phyloP scores from a whole-genome alignment of 2,888 invertebrate species.

The Sesia apiformis region DNA sequence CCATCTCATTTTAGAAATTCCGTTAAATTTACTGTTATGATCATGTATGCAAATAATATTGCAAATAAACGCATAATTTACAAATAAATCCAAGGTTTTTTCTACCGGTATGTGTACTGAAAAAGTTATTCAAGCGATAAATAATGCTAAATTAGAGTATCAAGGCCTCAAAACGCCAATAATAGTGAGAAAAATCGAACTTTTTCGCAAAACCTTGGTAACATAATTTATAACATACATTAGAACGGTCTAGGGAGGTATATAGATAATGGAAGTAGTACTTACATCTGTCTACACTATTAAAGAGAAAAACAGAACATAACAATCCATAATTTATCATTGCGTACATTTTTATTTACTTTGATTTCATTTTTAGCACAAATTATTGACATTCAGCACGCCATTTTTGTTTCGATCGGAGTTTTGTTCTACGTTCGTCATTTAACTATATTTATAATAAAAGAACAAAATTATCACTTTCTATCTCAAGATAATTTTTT shows the following conservation, averaged over 20 bases:
- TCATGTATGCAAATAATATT: too few relatives aligned
- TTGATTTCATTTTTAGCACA: too few relatives aligned
- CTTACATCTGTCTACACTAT: slow-evolving; percentile 48
- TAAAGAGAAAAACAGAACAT: slow-evolving; percentile 33
- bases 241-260: not conserved
- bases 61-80: too few relatives aligned
- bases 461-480: too few relatives aligned
- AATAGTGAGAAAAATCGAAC: too few relatives aligned
- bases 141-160: not conserved
- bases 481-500: too few relatives aligned
- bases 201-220: slow-evolving; percentile 2
- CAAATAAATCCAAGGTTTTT: not conserved
- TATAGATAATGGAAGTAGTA: slow-evolving; percentile 11
- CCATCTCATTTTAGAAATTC: not conserved
- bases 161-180: not conserved
- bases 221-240: not conserved
- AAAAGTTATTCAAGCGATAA: not conserved
- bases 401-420: too few relatives aligned
- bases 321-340: slow-evolving; percentile 33
- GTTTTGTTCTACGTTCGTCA: too few relatives aligned
- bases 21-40: not conserved
- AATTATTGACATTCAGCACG: too few relatives aligned
- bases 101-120: not conserved
- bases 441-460: too few relatives aligned
- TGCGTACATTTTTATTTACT: slow-evolving; percentile 52